phyloP scores from a whole-genome alignment of 2,888 invertebrate genomes.

The Eupsilia transversa region DNA sequence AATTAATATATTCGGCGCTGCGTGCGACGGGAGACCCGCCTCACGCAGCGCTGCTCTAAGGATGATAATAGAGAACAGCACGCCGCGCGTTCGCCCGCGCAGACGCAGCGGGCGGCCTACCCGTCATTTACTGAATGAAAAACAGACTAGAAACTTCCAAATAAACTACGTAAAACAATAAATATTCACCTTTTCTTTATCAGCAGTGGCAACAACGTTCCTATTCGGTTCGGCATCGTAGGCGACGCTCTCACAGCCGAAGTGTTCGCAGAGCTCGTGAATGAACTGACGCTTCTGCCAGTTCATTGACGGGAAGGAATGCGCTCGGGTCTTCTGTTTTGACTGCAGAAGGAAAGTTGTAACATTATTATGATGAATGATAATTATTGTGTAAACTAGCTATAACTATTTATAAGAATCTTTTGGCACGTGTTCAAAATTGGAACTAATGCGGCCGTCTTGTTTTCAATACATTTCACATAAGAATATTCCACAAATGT shows the following conservation, averaged over 20 bases:
- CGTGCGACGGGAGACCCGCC: too few species aligned
- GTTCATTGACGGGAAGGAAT: constrained; percentile 98
- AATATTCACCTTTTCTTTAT: constrained; percentile 92
- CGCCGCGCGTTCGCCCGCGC: too few species aligned
- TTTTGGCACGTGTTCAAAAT: too few species aligned
- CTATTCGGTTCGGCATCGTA: constrained; percentile 99
- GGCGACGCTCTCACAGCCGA: constrained; percentile 97
- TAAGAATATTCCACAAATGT: too few species aligned
- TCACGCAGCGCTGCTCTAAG: too few species aligned
- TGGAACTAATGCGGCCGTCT: too few species aligned
- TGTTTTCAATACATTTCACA: too few species aligned
- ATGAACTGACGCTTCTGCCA: constrained; percentile 97
- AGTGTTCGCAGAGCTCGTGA: constrained; percentile 98
- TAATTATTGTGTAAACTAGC: background rate
- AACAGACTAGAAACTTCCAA: background rate
- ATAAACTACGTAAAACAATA: background rate
- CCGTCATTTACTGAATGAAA: background rate
- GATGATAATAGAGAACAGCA: too few species aligned
- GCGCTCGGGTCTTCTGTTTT: constrained; percentile 95
- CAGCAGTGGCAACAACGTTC: constrained; percentile 98
- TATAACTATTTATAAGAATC: too few species aligned
- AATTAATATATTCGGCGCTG: too few species aligned
- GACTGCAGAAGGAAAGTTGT: constrained; percentile 84
- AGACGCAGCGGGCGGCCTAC: too few species aligned
- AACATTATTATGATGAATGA: background rate